Evolutionary conservation across 2,113 vertebrate genomes (phyloP).

Genomic region (Gymnobelideus leadbeateri): DNA sequence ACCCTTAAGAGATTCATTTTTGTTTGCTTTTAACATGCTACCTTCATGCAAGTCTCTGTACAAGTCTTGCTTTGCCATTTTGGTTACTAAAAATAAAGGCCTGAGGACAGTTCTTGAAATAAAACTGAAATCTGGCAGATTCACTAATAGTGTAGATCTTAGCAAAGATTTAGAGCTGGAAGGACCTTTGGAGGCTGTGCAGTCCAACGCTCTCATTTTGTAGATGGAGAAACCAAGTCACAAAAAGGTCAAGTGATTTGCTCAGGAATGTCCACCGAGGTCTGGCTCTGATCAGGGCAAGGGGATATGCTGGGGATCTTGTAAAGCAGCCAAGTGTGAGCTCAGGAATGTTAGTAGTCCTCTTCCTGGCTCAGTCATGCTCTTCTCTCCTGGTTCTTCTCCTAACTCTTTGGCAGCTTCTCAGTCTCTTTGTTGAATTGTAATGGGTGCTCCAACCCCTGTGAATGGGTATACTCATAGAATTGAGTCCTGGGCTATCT

Average conservation of each 20-base stretch:
- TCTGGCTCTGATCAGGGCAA: not conserved
- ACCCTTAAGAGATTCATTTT: not conserved
- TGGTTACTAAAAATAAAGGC: slow-evolving; percentile 37
- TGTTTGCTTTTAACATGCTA: not conserved
- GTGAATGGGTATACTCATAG: too few species aligned
- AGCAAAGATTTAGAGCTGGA: too few species aligned
- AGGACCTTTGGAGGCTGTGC: not conserved
- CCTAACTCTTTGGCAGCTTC: not conserved
- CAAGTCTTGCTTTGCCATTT: slow-evolving; percentile 4
- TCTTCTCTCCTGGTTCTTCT: not conserved
- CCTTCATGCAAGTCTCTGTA: not conserved
- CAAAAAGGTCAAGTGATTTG: not conserved
- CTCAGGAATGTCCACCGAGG: not conserved
- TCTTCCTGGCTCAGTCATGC: not conserved
- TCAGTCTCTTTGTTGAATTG: not conserved
- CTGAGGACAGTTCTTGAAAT: slow-evolving; percentile 39
- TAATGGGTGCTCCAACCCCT: not conserved
- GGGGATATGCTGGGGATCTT: not conserved
- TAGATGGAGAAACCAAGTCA: not conserved
- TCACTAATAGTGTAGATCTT: not conserved
- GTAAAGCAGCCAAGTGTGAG: not conserved
- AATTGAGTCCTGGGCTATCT: not conserved
- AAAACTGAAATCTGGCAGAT: slow-evolving; percentile 19
- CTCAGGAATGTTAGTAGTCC: not conserved
- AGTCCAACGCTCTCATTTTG: not conserved